Evolutionary conservation across 2,797 vertebrate genomes (phyloP).

Genomic region (Chrosomus eos): DNA sequence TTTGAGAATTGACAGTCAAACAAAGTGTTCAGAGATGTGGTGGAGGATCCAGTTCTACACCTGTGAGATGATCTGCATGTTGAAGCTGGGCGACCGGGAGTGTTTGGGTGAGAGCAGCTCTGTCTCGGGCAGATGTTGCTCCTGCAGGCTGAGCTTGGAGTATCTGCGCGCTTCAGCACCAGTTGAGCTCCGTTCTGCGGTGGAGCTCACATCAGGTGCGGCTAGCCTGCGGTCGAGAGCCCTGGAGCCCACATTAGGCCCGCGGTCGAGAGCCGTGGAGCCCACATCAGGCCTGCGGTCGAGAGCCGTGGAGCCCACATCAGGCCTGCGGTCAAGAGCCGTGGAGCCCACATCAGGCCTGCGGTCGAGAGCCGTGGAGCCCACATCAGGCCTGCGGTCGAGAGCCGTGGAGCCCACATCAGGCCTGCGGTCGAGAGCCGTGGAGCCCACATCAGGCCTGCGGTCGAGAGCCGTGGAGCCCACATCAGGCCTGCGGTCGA

Average conservation of each 20-base stretch:
- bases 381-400: too few relatives aligned
- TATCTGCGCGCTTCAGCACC: constrained; percentile 83
- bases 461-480: too few relatives aligned
- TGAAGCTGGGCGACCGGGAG: constrained; percentile 98
- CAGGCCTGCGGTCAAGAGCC: constrained; percentile 87
- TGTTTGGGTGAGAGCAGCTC: constrained; percentile 90
- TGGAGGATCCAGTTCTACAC: constrained; percentile 78
- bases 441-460: too few relatives aligned
- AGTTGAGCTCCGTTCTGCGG: constrained; percentile 69
- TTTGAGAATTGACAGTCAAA: background rate
- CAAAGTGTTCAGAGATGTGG: background rate
- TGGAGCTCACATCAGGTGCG: too few relatives aligned
- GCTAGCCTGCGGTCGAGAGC: constrained; percentile 86
- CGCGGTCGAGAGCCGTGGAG: constrained; percentile 93
- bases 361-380: constrained; percentile 51
- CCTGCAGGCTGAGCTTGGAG: constrained; percentile 94
- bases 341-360: constrained; percentile 76
- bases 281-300: constrained; percentile 64
- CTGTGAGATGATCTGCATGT: constrained; percentile 99
- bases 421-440: too few relatives aligned
- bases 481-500: too few relatives aligned
- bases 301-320: constrained; percentile 84
- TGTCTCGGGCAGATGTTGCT: constrained; percentile 90
- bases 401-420: too few relatives aligned
- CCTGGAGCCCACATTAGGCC: constrained; percentile 77